Base-by-base conservation (phyloP, 2,113 vertebrate species). In the Eulacestoma nigropectus region DNA sequence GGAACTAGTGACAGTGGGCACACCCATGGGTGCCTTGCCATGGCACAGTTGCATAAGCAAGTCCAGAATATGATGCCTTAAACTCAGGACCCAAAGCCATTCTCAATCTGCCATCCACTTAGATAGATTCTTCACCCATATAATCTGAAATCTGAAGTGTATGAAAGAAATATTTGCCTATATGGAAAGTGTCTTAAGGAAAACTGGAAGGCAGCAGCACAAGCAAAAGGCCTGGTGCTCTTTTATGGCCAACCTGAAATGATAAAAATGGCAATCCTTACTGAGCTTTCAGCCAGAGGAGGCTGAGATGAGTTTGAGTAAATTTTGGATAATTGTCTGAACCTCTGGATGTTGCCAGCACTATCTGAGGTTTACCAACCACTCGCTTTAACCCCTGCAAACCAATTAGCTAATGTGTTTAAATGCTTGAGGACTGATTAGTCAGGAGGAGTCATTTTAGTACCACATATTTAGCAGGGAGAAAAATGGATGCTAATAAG, bases 401-500 rank as follows among this genome's bases (percentile, higher is more conserved):
- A 35, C 29, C 39, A 74, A 87, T 91, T 80, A 88, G 78, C 50
- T 87, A 91, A 81, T 44, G 30, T 11, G 26, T 77, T 75, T 56
- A 73, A 73, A 79, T 52, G 53, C 19, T 46, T 44, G 52, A 83
- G 70, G 39, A 87, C 67, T 32, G 41, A 46, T 84, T 78, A 82
- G 65, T 84, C 69, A 69, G 44, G 47, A 84, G 39, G 50, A 75
- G 44, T 52, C 27, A 91, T 93, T 91, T 92, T 46, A 84, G 81
- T 49, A 86, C 44, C 68, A 81, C 30, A 5, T 50, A 92, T 85
- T 90, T 93, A 87, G 65, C 59, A 74, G 41, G 22, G 50, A 67
- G 29, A 89, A 94, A 94, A 97, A 87, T 32, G 70, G 60, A 74
- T 87, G 81, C 79, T 96, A 80, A 86, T 94, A 67, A 86, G 85